phyloP scores from a whole-genome alignment of 2,113 vertebrate species.

The Lepidiolamprologus cunningtoni region DNA sequence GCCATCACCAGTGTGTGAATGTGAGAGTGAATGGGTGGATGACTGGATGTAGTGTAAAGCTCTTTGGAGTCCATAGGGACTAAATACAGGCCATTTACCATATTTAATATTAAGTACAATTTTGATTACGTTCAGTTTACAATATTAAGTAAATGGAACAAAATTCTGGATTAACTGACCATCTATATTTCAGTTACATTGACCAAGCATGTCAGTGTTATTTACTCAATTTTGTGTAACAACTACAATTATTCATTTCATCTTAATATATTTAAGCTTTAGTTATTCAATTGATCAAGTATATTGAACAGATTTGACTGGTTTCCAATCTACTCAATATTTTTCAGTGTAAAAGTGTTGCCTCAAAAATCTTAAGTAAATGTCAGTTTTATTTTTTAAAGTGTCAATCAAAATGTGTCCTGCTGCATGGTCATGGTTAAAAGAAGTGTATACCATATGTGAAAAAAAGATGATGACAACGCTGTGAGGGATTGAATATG shows the following conservation, averaged over 20 bases:
- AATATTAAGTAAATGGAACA: not conserved
- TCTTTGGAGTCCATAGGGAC: fast-evolving
- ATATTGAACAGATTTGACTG: not conserved
- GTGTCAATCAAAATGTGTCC: not conserved
- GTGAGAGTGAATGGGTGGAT: not conserved
- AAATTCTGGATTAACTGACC: not conserved
- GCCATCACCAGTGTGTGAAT: too few relatives aligned
- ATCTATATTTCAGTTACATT: not conserved
- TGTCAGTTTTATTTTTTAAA: not conserved
- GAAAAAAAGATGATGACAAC: not conserved
- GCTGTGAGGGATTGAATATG: not conserved
- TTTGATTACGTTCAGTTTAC: not conserved
- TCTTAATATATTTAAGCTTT: not conserved
- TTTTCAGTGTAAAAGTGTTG: not conserved
- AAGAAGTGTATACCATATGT: not conserved
- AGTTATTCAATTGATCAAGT: not conserved
- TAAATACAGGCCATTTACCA: not conserved
- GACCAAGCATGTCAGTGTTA: not conserved
- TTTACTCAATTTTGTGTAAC: not conserved
- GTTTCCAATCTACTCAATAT: not conserved
- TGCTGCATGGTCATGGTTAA: not conserved
- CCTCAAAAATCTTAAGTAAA: not conserved
- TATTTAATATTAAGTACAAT: not conserved
- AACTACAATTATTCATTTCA: not conserved
- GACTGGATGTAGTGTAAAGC: not conserved